These are phyloP conservation scores for Adelosebastes latens DNA, from an alignment of 2,797 vertebrate species.

Conservation along the genomic window DNA sequence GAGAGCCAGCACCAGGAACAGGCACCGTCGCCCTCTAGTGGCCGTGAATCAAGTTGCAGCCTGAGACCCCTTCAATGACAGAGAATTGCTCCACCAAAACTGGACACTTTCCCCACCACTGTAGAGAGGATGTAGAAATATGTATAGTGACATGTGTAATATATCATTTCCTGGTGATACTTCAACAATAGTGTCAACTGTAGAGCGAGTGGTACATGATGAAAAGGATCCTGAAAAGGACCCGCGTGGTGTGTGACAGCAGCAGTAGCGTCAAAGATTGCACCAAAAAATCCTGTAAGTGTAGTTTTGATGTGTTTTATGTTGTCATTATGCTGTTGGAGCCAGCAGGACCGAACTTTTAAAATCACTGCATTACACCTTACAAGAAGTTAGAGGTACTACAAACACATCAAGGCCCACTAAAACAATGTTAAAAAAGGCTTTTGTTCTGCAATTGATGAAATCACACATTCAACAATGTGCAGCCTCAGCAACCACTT, in stretches of 20 bases:
- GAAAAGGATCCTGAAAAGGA: conserved; percentile 37
- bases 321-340: conserved; percentile 37
- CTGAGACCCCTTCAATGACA: conserved; percentile 91
- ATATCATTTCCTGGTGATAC: conserved; percentile 71
- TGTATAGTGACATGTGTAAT: conserved; percentile 79
- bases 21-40: conserved; percentile 82
- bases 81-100: conserved; percentile 53
- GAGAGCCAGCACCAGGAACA: conserved; percentile 84
- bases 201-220: conserved; percentile 51
- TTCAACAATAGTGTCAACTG: conserved; percentile 69
- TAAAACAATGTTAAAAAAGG: conserved; percentile 5
- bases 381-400: conserved; percentile 7
- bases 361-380: conserved; percentile 5
- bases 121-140: conserved; percentile 77
- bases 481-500: conserved; percentile 46
- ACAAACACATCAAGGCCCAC: conserved; percentile 9
- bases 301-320: conserved; percentile 54
- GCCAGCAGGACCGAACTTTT: conserved; percentile 5
- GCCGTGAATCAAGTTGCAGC: conserved; percentile 88
- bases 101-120: conserved; percentile 76
- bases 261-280: conserved; percentile 69
- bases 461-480: conserved; percentile 25
- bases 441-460: conserved; percentile 35
- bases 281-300: conserved; percentile 72
- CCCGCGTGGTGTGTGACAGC: conserved; percentile 56